A percentile compares a stretch with the other conserved stretches of the same genome.
phyloP scores from a whole-genome alignment of 2,797 vertebrate species.

The Rhadinocentrus ornatus region DNA sequence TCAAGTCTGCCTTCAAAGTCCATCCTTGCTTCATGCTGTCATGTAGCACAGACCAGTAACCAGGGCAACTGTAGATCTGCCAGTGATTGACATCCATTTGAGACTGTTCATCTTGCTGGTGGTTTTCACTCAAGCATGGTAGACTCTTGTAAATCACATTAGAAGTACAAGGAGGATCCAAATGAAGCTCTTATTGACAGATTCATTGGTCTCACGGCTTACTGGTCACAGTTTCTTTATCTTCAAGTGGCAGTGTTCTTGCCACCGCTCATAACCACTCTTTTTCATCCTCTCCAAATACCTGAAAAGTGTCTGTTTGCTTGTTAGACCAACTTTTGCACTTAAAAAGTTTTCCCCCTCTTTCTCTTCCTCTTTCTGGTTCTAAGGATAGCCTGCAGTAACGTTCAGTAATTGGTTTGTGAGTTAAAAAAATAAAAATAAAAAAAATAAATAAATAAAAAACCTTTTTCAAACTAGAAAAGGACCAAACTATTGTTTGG shows the following conservation, averaged over 20 bases:
- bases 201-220: slow-evolving; percentile 9
- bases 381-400: slow-evolving; percentile 18
- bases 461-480: slow-evolving; percentile 4
- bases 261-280: neutral
- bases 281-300: neutral
- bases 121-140: neutral
- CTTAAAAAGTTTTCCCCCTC: slow-evolving; percentile 1
- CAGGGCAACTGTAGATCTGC: slow-evolving; percentile 10
- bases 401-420: slow-evolving; percentile 22
- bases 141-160: slow-evolving; percentile 12
- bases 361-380: slow-evolving; percentile 6
- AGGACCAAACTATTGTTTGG: neutral
- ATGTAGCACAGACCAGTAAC: slow-evolving; percentile 16
- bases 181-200: slow-evolving; percentile 13
- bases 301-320: neutral
- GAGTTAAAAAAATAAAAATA: neutral
- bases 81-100: slow-evolving; percentile 7
- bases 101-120: slow-evolving; percentile 12
- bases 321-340: slow-evolving; percentile 1
- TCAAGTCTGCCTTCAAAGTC: slow-evolving; percentile 4
- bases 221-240: neutral
- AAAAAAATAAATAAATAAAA: neutral
- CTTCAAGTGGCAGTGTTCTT: neutral
- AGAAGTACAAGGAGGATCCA: slow-evolving; percentile 9
- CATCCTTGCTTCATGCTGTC: neutral